Base-by-base conservation (phyloP, 2,888 invertebrate species). In the Drosophila greeni region DNA sequence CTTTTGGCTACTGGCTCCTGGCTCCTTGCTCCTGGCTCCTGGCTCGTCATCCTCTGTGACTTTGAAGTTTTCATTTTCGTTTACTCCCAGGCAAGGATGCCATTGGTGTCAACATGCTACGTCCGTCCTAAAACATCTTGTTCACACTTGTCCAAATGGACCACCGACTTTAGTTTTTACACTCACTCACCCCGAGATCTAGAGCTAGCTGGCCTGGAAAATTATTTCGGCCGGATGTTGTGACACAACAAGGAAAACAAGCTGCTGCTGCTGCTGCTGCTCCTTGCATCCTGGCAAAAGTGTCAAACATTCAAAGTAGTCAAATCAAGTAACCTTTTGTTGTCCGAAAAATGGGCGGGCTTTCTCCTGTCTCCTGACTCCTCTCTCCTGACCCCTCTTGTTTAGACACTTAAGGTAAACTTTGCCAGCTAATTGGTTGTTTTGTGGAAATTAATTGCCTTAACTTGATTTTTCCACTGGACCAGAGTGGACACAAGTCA, bases 361-460 rank as follows among this genome's bases (percentile, higher is more conserved):
- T 29, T 7, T 2, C 18, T 4, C 29, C 11, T 2, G 14, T 5
- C 2, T 20, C 20, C 20, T 3, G 20, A n/a, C 7, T 7, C 42
- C 24, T 0, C 5, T 5, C 24, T 6, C 16, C 39, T 14, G 1
- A 1, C 16, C 18, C n/a, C 49, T 45, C 43, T 45, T 86, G 86
- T 86, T 86, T 87, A 82, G 86, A 85, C 87, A 85, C 86, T 86
- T 87, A 84, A 84, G 87, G 85, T 85, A 86, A 87, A 86, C 83
- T 86, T 87, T 86, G 47, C 76, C 77, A 87, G 86, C 86, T 86
- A 86, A 86, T 86, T 86, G 86, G 79, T 86, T 86, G 87, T 87
- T 86, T 86, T 86, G 86, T 87, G 86, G 87, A 86, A 87, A 86
- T 86, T 86, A 86, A 86, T 87, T 86, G 86, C 84, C 86, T 87